Conservation (phyloP, 2,113 vertebrate species). For the Cyprinodon tularosa region DNA sequence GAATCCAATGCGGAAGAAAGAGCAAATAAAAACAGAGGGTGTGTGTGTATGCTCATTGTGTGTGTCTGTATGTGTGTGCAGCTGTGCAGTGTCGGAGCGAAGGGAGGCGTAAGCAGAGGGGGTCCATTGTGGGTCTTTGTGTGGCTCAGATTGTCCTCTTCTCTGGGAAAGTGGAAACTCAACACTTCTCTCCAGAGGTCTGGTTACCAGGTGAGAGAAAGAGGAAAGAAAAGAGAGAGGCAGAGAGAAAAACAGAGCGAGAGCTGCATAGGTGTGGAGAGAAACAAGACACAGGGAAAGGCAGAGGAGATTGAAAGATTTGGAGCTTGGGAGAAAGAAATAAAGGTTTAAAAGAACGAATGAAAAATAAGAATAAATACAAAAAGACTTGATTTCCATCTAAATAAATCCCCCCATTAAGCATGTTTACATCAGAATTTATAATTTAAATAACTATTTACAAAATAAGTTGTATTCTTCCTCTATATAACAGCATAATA, state of each 20-base stretch:
- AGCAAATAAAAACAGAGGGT: conserved; percentile 14
- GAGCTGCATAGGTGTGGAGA: conserved; percentile 69
- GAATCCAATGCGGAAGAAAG: conserved; percentile 5
- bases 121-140: conserved; percentile 77
- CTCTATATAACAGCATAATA: not conserved
- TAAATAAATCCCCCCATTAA: no score
- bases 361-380: conserved; percentile 57
- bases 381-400: conserved; percentile 16
- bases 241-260: conserved; percentile 46
- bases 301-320: conserved; percentile 52
- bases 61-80: conserved; percentile 48
- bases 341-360: conserved; percentile 33
- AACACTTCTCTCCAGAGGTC: conserved; percentile 80
- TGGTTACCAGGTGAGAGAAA: conserved; percentile 82
- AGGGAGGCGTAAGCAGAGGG: conserved; percentile 71
- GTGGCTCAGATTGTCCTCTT: conserved; percentile 80
- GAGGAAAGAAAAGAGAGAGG: conserved; percentile 60
- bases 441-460: not conserved
- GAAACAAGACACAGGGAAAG: conserved; percentile 45
- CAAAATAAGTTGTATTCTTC: not conserved
- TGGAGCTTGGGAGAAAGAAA: conserved; percentile 48
- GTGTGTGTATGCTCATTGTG: conserved; percentile 21
- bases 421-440: not conserved
- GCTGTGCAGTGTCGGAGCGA: conserved; percentile 51
- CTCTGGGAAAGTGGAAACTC: conserved; percentile 84